Conservation (phyloP, 2,113 vertebrate species). For the Platysteira castanea region DNA sequence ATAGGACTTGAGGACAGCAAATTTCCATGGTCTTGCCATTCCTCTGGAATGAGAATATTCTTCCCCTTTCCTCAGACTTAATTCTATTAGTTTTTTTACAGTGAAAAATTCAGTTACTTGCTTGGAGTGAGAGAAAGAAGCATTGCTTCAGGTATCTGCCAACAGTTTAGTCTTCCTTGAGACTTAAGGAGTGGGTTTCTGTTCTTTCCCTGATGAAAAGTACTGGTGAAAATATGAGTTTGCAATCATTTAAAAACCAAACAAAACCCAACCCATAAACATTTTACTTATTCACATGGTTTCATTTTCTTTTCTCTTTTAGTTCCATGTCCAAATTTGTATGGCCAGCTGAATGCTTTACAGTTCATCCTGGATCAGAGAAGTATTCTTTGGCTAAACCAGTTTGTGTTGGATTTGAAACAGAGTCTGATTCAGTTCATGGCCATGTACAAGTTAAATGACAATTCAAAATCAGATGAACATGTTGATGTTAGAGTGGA, state of each 20-base stretch:
- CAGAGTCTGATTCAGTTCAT: constrained; percentile 97
- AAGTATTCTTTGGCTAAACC: constrained; percentile 96
- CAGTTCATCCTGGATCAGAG: constrained; percentile 93
- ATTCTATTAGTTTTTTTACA: not conserved
- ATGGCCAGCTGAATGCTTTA: constrained; percentile 92
- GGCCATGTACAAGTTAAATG: constrained; percentile 94
- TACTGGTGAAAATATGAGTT: not conserved
- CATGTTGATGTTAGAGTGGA: constrained; percentile 93
- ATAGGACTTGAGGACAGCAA: not conserved
- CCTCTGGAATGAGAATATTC: not conserved
- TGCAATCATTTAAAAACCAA: accelerated
- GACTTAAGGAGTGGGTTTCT: not conserved
- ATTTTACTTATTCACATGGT: not conserved
- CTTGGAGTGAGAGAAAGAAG: not conserved
- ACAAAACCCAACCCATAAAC: not conserved
- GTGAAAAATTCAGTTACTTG: not conserved
- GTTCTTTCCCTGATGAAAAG: not conserved
- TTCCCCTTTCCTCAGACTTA: not conserved
- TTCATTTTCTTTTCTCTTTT: constrained; percentile 49
- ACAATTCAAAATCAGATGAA: constrained; percentile 92
- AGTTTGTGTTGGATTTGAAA: constrained; percentile 92
- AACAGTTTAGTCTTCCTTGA: not conserved
- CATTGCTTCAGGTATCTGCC: not conserved
- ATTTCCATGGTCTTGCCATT: not conserved
- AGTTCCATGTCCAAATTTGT: constrained; percentile 96